Percentiles rank a stretch among this genome's conserved stretches.
These are phyloP conservation scores for Epirrhoe alternata DNA, from an alignment of 2,888 invertebrate species.

Conservation along the genomic window DNA sequence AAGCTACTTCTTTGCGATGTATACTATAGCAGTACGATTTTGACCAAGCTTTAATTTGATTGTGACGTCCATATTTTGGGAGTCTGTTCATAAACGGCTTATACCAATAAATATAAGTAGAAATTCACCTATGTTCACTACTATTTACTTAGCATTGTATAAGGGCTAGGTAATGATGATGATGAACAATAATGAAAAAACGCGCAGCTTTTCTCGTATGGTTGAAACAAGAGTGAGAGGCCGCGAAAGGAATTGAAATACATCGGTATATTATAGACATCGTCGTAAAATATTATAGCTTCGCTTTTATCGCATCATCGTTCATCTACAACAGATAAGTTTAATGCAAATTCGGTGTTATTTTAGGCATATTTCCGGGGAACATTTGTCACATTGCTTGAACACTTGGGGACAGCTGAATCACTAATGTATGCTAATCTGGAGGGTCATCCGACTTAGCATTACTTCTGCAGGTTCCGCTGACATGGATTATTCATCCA, in stretches of 20 bases:
- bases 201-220: too few species aligned
- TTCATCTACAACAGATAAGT: slow-evolving; percentile 13
- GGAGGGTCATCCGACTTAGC: slow-evolving; percentile 29
- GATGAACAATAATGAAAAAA: too few species aligned
- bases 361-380: slow-evolving; percentile 29
- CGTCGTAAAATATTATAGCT: neutral
- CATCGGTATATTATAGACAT: neutral
- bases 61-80: too few species aligned
- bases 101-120: too few species aligned
- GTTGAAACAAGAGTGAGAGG: neutral
- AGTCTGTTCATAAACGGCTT: too few species aligned
- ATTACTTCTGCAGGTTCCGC: slow-evolving; percentile 27
- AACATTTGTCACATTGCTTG: slow-evolving; percentile 37
- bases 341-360: slow-evolving; percentile 33
- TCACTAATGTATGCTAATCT: slow-evolving; percentile 38
- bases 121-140: too few species aligned
- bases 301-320: neutral
- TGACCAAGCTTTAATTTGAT: too few species aligned
- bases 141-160: too few species aligned
- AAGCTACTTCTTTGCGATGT: slow-evolving; percentile 1
- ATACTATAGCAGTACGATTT: neutral
- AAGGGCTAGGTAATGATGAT: too few species aligned
- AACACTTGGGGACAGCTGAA: slow-evolving; percentile 29
- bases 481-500: slow-evolving; percentile 36
- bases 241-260: neutral